Conservation (phyloP, 1,140 invertebrate species). For the Papilio aristodemus region DNA sequence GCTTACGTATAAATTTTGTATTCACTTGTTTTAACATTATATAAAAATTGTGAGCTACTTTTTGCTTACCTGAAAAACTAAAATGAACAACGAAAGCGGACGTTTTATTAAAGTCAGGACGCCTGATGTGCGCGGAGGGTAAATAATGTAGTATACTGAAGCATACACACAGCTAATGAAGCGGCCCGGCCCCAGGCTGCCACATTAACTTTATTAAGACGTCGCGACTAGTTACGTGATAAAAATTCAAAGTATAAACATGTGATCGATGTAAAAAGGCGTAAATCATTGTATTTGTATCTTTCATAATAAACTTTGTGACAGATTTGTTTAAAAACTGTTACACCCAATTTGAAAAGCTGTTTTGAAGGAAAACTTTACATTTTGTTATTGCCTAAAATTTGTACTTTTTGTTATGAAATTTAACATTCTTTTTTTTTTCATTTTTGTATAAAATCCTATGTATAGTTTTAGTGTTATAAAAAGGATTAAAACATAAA, state of each 20-base stretch:
- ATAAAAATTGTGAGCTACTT: neutral
- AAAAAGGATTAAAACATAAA: too few species aligned
- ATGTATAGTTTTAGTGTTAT: too few species aligned
- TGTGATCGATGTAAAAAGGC: neutral
- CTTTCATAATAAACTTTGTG: too few species aligned
- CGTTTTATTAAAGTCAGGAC: constrained; percentile 23
- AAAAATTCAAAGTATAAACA: constrained; percentile 18
- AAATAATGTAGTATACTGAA: constrained; percentile 31
- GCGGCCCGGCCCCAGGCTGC: constrained; percentile 18
- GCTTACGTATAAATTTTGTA: neutral
- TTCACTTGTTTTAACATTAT: neutral
- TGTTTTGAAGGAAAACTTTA: too few species aligned
- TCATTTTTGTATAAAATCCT: too few species aligned
- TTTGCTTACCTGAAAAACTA: constrained; percentile 8
- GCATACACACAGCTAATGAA: constrained; percentile 31
- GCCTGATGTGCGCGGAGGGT: constrained; percentile 21
- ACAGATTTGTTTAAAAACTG: too few species aligned
- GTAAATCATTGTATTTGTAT: too few species aligned
- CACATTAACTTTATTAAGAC: constrained; percentile 35
- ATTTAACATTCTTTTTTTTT: too few species aligned
- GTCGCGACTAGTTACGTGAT: constrained; percentile 25
- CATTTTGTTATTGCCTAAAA: too few species aligned
- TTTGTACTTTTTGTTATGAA: too few species aligned
- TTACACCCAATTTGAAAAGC: too few species aligned
- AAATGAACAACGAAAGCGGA: constrained; percentile 6